Percentiles rank a stretch among this genome's conserved stretches.
phyloP scores from a whole-genome alignment of 35 echinoderm and acorn worm species.

The Anneissia japonica region DNA sequence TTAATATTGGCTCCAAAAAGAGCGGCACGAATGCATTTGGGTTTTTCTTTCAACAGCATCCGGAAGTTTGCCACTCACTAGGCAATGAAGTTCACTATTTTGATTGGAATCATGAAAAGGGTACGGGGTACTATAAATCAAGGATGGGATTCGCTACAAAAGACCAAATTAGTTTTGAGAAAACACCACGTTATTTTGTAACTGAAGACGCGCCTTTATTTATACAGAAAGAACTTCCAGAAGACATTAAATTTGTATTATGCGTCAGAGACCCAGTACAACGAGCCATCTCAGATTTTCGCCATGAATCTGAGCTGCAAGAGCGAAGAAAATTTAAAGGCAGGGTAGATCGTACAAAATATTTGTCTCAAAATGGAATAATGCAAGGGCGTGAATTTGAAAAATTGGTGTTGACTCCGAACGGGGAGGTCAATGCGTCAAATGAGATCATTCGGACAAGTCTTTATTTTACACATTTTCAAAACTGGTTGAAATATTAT shows the following conservation, averaged over 20 bases:
- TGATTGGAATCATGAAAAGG: slow-evolving; percentile 91
- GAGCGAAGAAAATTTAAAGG: slow-evolving; percentile 4
- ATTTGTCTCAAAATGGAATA: neutral
- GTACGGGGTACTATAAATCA: slow-evolving; percentile 66
- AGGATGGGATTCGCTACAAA: slow-evolving; percentile 61
- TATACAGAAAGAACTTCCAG: slow-evolving; percentile 48
- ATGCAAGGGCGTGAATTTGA: slow-evolving; percentile 39
- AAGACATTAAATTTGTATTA: slow-evolving; percentile 70
- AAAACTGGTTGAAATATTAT: slow-evolving; percentile 77
- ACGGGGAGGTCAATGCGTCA: slow-evolving; percentile 63
- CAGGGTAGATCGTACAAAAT: neutral
- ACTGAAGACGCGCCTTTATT: slow-evolving; percentile 45
- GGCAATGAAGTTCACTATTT: slow-evolving; percentile 94
- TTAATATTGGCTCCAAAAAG: slow-evolving; percentile 93
- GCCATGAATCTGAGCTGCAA: slow-evolving; percentile 67
- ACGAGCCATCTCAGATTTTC: slow-evolving; percentile 63
- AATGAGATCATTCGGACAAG: slow-evolving; percentile 62
- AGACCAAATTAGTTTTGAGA: slow-evolving; percentile 65
- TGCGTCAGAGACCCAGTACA: slow-evolving; percentile 68
- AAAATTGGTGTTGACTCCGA: slow-evolving; percentile 15
- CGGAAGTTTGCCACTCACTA: slow-evolving; percentile 64
- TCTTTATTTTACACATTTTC: slow-evolving; percentile 57
- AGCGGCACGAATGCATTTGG: slow-evolving; percentile 81
- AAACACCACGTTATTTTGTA: slow-evolving; percentile 92
- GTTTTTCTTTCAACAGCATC: slow-evolving; percentile 71